Percentiles rank a stretch among this genome's conserved stretches.
These are phyloP conservation scores for Smittia aterrima DNA, from an alignment of 2,888 invertebrate species.

Conservation along the genomic window DNA sequence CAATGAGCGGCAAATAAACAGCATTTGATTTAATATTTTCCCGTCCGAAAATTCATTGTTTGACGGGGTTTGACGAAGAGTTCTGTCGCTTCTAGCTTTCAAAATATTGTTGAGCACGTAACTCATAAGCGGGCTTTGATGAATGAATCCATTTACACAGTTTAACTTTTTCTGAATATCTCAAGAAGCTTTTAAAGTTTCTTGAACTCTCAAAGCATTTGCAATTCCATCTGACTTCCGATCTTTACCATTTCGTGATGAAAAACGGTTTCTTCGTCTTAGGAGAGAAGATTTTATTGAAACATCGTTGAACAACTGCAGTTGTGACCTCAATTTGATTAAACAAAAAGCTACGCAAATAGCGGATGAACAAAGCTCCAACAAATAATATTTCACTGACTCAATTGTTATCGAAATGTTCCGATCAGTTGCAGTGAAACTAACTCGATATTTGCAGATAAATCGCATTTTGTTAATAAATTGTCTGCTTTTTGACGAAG, in stretches of 20 bases:
- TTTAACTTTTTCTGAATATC: not conserved
- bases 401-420: conserved; percentile 36
- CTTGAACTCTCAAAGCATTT: conserved; percentile 9
- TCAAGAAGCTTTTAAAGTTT: not conserved
- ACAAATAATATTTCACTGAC: conserved; percentile 27
- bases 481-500: not conserved
- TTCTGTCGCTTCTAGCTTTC: not conserved
- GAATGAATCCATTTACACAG: not conserved
- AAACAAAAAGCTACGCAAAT: conserved; percentile 27
- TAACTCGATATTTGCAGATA: not conserved
- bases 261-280: not conserved
- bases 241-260: conserved; percentile 5
- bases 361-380: conserved; percentile 32
- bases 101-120: not conserved
- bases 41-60: not conserved
- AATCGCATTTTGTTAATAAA: not conserved
- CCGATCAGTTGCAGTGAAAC: not conserved
- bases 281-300: not conserved
- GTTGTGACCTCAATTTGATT: conserved; percentile 24
- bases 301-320: not conserved
- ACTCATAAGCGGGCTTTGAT: too few relatives aligned
- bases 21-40: conserved; percentile 2
- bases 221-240: conserved; percentile 12
- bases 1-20: not conserved
- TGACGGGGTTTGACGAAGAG: not conserved